Percentiles rank a stretch among this genome's conserved stretches.
These are phyloP conservation scores for Odontocerum albicorne DNA, from an alignment of 2,888 invertebrate species.

Conservation along the genomic window DNA sequence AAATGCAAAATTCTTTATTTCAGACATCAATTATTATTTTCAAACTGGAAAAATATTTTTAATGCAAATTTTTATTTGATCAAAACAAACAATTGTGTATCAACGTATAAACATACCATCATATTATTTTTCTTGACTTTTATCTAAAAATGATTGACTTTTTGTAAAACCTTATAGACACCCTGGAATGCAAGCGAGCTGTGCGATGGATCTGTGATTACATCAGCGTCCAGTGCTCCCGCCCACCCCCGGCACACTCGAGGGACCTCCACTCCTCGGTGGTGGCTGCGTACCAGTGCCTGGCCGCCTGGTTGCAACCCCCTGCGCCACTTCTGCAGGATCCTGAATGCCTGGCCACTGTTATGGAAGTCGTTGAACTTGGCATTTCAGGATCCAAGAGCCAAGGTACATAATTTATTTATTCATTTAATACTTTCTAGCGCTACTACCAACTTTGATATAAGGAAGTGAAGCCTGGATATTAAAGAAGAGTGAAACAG, in stretches of 20 bases:
- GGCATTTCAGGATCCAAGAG: slow-evolving; percentile 96
- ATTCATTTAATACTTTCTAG: background rate
- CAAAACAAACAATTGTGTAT: too few relatives aligned
- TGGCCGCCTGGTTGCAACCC: slow-evolving; percentile 90
- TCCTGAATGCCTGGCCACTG: slow-evolving; percentile 87
- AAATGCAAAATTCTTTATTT: too few relatives aligned
- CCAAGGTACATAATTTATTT: slow-evolving; percentile 49
- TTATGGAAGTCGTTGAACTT: slow-evolving; percentile 95
- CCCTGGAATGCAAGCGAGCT: slow-evolving; percentile 83
- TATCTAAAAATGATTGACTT: too few relatives aligned
- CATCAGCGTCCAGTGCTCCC: slow-evolving; percentile 91
- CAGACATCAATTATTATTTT: too few relatives aligned
- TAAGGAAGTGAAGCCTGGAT: too few relatives aligned
- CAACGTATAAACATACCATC: too few relatives aligned
- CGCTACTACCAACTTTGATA: too few relatives aligned
- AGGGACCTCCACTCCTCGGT: slow-evolving; percentile 94
- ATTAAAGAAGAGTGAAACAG: too few relatives aligned
- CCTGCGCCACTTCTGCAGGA: slow-evolving; percentile 87
- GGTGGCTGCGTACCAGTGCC: slow-evolving; percentile 89
- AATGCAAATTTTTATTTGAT: too few relatives aligned
- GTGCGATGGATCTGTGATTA: slow-evolving; percentile 99
- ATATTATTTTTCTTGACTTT: too few relatives aligned
- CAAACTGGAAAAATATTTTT: too few relatives aligned
- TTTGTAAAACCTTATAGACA: too few relatives aligned
- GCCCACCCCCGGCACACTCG: slow-evolving; percentile 91